Evolutionary conservation across 1,140 invertebrate species (phyloP).

Genomic region (Pseudomyrmex concolor): DNA sequence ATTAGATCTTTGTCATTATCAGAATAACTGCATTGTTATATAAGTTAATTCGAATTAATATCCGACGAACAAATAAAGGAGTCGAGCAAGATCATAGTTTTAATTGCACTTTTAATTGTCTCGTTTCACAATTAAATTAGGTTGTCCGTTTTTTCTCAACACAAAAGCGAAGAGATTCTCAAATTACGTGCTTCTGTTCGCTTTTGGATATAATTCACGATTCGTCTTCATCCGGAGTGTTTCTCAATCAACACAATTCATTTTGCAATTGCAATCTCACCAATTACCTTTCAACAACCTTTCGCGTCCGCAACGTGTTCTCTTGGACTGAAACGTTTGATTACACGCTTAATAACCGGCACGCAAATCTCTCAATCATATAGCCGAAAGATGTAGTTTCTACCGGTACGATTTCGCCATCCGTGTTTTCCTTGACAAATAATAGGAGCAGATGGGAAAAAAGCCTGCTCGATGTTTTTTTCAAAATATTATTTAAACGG

Average conservation of each 20-base stretch:
- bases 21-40: not conserved
- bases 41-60: not conserved
- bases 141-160: not conserved
- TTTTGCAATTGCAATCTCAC: conserved; percentile 51
- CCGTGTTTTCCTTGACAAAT: conserved; percentile 32
- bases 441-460: not conserved
- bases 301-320: conserved; percentile 32
- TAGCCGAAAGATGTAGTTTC: conserved; percentile 18
- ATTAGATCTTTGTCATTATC: not conserved
- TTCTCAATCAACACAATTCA: conserved; percentile 41
- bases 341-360: conserved; percentile 46
- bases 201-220: conserved; percentile 37
- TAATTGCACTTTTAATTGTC: conserved; percentile 15
- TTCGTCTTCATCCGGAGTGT: conserved; percentile 22
- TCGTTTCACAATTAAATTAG: conserved; percentile 25
- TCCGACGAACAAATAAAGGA: not conserved
- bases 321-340: conserved; percentile 32
- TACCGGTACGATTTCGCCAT: conserved; percentile 41
- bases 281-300: conserved; percentile 47
- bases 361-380: conserved; percentile 13
- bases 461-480: not conserved
- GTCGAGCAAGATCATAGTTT: not conserved
- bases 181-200: conserved; percentile 21
- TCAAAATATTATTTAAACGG: not conserved
- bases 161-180: not conserved